These are phyloP conservation scores for Crambe crambe DNA, from an alignment of 37 sponge, comb jelly and placozoan species.

Conservation along the genomic window DNA sequence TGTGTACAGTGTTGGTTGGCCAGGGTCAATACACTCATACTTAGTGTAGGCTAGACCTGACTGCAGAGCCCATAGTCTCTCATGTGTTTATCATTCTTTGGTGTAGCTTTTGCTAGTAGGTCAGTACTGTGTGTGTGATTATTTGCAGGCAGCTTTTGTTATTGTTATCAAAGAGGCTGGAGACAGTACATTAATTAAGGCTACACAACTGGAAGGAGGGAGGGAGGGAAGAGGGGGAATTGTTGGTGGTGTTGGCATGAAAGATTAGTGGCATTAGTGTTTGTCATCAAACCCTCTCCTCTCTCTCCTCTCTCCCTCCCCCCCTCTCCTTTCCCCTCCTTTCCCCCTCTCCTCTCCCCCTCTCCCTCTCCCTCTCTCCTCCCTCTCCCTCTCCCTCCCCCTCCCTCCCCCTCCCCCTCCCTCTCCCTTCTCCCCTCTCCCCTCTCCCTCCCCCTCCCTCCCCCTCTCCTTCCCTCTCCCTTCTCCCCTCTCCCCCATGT, in stretches of 20 bases:
- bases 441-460: too few species aligned
- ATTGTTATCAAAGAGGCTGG: too few species aligned
- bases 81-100: too few species aligned
- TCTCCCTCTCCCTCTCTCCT: not conserved
- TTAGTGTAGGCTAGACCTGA: too few species aligned
- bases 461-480: not conserved
- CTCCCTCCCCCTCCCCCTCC: not conserved
- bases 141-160: too few species aligned
- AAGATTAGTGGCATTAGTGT: not conserved
- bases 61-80: too few species aligned
- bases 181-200: too few species aligned
- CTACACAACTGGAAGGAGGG: not conserved
- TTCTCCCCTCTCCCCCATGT: not conserved
- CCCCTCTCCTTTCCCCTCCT: not conserved
- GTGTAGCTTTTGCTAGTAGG: too few species aligned
- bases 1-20: too few species aligned
- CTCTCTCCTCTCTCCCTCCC: slow-evolving; percentile 2
- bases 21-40: too few species aligned
- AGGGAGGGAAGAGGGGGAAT: not conserved
- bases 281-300: not conserved
- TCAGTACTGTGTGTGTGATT: too few species aligned
- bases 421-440: not conserved
- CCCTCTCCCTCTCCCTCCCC: not conserved
- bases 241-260: not conserved
- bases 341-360: not conserved